Percentiles rank a stretch among this genome's conserved stretches.
phyloP scores from a whole-genome alignment of 2,888 invertebrate genomes.

The Lycocerus yunnanus region DNA sequence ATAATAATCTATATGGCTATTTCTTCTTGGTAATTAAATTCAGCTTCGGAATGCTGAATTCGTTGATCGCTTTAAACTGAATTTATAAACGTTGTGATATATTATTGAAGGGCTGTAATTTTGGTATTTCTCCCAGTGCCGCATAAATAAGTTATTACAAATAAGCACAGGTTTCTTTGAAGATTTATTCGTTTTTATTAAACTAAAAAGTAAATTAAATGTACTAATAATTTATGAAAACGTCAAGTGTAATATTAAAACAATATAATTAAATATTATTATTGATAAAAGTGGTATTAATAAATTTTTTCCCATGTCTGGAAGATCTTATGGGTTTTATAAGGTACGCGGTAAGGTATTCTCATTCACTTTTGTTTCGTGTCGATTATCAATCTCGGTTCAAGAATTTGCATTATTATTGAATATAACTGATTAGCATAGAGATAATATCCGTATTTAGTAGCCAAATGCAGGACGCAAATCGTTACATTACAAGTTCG shows the following conservation, averaged over 20 bases:
- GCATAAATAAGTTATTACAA: constrained; percentile 46
- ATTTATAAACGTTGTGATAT: constrained; percentile 41
- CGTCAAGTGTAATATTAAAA: background rate
- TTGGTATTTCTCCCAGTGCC: constrained; percentile 39
- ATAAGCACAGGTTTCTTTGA: constrained; percentile 44
- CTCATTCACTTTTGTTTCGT: constrained; percentile 29
- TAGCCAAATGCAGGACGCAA: constrained; percentile 35
- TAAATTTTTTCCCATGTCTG: constrained; percentile 24
- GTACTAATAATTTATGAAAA: constrained; percentile 12
- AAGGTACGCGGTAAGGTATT: background rate
- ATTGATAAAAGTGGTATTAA: constrained; percentile 1
- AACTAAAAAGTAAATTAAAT: constrained; percentile 23
- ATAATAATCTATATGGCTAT: background rate
- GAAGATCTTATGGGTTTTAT: background rate
- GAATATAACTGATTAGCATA: constrained; percentile 33
- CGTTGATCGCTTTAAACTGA: constrained; percentile 32
- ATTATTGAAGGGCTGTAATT: constrained; percentile 46
- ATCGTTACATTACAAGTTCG: constrained; percentile 35
- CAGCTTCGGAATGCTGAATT: constrained; percentile 27
- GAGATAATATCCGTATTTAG: constrained; percentile 36
- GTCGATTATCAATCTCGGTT: constrained; percentile 37
- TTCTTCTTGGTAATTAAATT: constrained; percentile 15
- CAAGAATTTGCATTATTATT: constrained; percentile 39
- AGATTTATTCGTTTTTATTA: constrained; percentile 42
- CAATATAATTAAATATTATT: background rate